Evolutionary conservation across 2,797 vertebrate species (phyloP), one percentile per base, ranked within the genome.

Genomic region (Sebastes iracundus): DNA sequence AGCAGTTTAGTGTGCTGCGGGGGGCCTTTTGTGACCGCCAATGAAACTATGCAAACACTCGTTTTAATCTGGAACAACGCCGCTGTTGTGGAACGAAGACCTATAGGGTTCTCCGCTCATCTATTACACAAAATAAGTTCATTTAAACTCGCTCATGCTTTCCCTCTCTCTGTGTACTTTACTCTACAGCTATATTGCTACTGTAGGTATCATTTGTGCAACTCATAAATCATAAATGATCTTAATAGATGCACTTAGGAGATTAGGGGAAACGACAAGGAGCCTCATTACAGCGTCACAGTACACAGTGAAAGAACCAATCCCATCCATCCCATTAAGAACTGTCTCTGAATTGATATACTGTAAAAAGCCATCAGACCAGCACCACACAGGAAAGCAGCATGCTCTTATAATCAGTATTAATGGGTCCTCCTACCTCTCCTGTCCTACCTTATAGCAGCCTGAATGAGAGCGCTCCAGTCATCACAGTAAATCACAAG

Each of bases 21-120:
- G 89, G 88, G 83, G 90, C 77, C 87, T 93, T 95, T 94, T 95
- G 90, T 95, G 93, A 76, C 88, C 86, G n/a, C 89, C 93, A 95
- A 95, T 95, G 94, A 95, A 94, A 95, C 93, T 94, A 92, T 82
- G 79, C 4, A 92, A 93, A 93, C 89, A 87, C 67, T 82, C 42
- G 10, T 93, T 95, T 94, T 86, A 88, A 85, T 90, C 83, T 83
- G 60, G 80, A 92, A 86, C 81, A 82, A 86, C 70, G 32, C 79
- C 30, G 64, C 71, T 68, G 69, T 49, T 72, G 72, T 72, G 77
- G 75, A 91, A 81, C 46, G 4, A 77, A 77, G 56, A 82, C 74
- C 53, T 14, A 59, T 32, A 7, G 30, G 59, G 75, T 61, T 67
- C 20, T 68, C 12, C 49, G 69, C 60, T 81, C 69, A 73, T 83